Conservation (phyloP, 2,113 vertebrate species). For the Parotia lawesii region DNA sequence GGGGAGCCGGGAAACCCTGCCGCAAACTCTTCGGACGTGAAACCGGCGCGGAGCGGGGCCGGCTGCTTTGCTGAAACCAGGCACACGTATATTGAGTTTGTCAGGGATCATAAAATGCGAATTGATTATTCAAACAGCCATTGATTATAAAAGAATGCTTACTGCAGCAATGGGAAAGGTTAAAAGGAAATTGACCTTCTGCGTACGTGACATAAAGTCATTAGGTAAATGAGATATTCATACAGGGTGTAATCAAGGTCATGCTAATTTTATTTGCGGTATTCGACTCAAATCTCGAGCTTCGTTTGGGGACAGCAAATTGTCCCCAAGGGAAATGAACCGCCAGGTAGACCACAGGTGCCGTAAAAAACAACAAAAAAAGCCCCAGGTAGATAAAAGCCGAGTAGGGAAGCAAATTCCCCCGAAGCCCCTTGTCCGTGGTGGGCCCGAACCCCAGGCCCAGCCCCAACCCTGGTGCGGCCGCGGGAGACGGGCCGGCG, state of each 20-base stretch:
- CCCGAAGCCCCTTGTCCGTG: background rate
- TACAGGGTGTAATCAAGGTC: conserved; percentile 75
- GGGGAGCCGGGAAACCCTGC: background rate
- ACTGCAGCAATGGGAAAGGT: conserved; percentile 79
- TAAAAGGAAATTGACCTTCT: conserved; percentile 81
- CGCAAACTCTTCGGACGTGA: background rate
- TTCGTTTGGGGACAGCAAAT: background rate
- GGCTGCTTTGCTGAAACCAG: conserved; percentile 36
- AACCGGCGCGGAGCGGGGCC: background rate
- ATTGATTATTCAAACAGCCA: conserved; percentile 80
- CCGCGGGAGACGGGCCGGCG: background rate
- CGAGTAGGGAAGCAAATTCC: background rate
- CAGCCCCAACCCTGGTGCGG: background rate
- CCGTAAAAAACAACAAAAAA: background rate
- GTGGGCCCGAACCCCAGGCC: background rate
- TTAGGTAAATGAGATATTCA: conserved; percentile 83
- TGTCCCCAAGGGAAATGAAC: background rate
- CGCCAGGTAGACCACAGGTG: background rate
- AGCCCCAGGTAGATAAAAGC: background rate
- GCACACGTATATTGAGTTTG: conserved; percentile 66
- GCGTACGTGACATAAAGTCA: conserved; percentile 80
- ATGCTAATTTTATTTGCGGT: conserved; percentile 66
- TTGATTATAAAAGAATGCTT: conserved; percentile 81
- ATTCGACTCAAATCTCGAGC: conserved; percentile 14
- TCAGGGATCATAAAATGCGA: conserved; percentile 77